Evolutionary conservation across 2,888 invertebrate species (phyloP).

Genomic region (Cephalotes varians): DNA sequence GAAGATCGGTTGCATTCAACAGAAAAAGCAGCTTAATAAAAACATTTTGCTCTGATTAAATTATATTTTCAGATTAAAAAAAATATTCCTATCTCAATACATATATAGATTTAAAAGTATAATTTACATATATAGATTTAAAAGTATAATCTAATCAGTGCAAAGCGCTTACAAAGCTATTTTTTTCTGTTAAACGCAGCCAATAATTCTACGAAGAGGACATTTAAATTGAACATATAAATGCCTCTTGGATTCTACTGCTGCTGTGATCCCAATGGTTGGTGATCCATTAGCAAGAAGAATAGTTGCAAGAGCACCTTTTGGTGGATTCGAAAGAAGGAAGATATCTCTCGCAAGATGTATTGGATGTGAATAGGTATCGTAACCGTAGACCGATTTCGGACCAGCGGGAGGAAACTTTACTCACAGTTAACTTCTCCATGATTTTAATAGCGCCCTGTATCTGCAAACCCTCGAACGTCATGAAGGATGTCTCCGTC

Average conservation of each 20-base stretch:
- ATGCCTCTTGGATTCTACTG: not conserved
- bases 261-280: not conserved
- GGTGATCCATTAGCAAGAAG: not conserved
- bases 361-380: not conserved
- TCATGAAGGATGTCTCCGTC: constrained; percentile 97
- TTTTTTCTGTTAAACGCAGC: no score
- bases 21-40: no score
- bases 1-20: not conserved
- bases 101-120: no score
- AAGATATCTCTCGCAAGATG: not conserved
- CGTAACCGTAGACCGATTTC: not conserved
- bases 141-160: no score
- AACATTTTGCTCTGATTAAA: no score
- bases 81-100: no score
- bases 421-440: constrained; percentile 96
- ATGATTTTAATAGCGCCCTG: constrained; percentile 97
- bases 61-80: no score
- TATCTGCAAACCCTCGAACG: constrained; percentile 97
- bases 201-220: not conserved
- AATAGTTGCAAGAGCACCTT: not conserved
- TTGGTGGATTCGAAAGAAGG: no score
- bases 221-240: not conserved
- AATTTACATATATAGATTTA: no score
- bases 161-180: no score
- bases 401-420: no score